Percentiles rank a stretch among this genome's conserved stretches.
Conservation (phyloP, 2,113 vertebrate species). For the Leuciscus idus region DNA sequence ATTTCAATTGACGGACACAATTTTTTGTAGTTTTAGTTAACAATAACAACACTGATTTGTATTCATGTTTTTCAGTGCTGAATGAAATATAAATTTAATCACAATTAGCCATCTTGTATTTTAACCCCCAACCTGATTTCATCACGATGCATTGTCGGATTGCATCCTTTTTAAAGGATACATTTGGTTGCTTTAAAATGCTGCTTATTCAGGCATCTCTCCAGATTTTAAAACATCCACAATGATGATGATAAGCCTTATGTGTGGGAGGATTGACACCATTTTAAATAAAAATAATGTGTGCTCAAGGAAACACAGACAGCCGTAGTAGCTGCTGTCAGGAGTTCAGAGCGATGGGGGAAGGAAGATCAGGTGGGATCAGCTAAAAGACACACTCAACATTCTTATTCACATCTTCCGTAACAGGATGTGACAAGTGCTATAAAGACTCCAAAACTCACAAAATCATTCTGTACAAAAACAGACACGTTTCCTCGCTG, state of each 20-base stretch:
- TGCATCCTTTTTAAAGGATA: neutral
- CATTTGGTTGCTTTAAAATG: neutral
- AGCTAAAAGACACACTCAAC: constrained; percentile 19
- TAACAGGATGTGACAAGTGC: constrained; percentile 24
- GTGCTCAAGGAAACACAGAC: neutral
- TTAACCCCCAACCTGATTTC: neutral
- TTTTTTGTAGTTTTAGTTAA: too few species aligned
- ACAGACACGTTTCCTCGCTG: neutral
- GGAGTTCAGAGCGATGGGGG: neutral
- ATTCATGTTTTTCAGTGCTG: neutral
- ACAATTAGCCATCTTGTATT: neutral
- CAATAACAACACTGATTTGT: too few species aligned
- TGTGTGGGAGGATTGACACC: constrained; percentile 11
- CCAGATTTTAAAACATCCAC: constrained; percentile 2
- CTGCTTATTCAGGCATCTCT: neutral
- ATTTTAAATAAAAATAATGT: constrained; percentile 16
- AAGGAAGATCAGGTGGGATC: constrained; percentile 10
- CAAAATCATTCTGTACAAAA: constrained; percentile 23
- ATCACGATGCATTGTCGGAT: neutral
- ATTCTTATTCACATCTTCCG: constrained; percentile 28
- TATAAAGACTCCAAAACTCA: constrained; percentile 26
- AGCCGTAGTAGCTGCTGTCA: constrained; percentile 14
- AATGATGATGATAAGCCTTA: neutral
- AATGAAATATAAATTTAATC: neutral
- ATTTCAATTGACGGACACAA: too few species aligned